A percentile compares a stretch with the other conserved stretches of the same genome.
Evolutionary conservation across 2,113 vertebrate species (phyloP).

Genomic region (Thunnus thynnus): DNA sequence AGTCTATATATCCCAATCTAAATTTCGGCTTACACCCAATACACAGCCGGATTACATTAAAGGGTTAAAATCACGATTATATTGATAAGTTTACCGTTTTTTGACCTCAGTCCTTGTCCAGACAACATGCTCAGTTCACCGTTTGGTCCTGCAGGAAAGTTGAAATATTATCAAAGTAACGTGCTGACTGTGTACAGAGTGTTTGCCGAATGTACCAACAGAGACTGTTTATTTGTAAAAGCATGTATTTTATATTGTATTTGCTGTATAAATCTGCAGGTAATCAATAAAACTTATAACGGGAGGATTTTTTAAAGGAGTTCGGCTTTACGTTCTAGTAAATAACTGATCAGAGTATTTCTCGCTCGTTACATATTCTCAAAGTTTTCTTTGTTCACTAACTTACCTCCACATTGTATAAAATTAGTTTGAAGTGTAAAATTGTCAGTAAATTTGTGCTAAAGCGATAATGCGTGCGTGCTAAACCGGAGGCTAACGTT

Average conservation of each 20-base stretch:
- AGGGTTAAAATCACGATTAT: not conserved
- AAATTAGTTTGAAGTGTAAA: not conserved
- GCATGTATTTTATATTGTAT: rapidly evolving
- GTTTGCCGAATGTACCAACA: not conserved
- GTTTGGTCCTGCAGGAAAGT: not conserved
- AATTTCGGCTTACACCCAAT: not conserved
- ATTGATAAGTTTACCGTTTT: not conserved
- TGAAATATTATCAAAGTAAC: not conserved
- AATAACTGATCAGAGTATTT: not conserved
- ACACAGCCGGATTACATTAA: rapidly evolving
- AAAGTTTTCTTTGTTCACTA: not conserved
- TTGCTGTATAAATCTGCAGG: not conserved
- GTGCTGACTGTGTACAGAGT: rapidly evolving
- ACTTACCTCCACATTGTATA: not conserved
- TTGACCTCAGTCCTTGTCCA: not conserved
- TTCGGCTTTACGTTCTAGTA: not conserved
- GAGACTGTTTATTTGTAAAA: rapidly evolving
- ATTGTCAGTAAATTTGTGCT: not conserved
- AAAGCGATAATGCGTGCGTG: not conserved
- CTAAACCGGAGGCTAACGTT: not conserved
- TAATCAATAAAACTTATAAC: not conserved
- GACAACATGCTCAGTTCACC: not conserved
- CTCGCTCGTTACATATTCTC: not conserved
- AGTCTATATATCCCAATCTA: no score
- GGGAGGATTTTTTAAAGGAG: not conserved